phyloP scores from a whole-genome alignment of 2,113 vertebrate genomes.

The Odobenus rosmarus region DNA sequence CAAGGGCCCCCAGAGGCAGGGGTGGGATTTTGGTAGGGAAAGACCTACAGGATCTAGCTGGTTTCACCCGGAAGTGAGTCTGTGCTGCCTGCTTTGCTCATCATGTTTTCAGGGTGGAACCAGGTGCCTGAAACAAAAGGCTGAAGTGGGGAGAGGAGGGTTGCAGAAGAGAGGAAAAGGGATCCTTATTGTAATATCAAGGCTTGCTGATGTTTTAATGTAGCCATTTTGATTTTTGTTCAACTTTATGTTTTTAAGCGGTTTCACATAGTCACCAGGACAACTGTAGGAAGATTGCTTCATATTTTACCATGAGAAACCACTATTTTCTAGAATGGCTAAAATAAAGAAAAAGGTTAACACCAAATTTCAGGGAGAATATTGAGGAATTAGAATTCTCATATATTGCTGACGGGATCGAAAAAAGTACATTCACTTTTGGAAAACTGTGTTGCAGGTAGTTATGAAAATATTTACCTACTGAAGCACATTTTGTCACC shows the following conservation, averaged over 20 bases:
- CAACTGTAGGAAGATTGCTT: not conserved
- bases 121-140: not conserved
- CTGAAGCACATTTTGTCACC: not conserved
- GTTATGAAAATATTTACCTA: not conserved
- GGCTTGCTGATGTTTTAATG: not conserved
- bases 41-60: not conserved
- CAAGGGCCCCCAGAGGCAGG: no score
- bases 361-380: not conserved
- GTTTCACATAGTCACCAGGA: not conserved
- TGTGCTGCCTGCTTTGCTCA: accelerated
- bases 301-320: not conserved
- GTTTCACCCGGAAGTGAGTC: not conserved
- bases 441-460: not conserved
- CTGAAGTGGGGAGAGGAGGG: not conserved
- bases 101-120: not conserved
- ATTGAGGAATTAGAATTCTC: not conserved
- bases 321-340: not conserved
- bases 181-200: not conserved
- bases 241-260: not conserved
- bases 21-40: not conserved
- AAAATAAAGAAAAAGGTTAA: not conserved
- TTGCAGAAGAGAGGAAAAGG: not conserved
- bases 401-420: not conserved
- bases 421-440: not conserved
- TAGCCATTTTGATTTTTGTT: not conserved